phyloP scores from a whole-genome alignment of 2,113 vertebrate species.

The Ceyx margarethae region DNA sequence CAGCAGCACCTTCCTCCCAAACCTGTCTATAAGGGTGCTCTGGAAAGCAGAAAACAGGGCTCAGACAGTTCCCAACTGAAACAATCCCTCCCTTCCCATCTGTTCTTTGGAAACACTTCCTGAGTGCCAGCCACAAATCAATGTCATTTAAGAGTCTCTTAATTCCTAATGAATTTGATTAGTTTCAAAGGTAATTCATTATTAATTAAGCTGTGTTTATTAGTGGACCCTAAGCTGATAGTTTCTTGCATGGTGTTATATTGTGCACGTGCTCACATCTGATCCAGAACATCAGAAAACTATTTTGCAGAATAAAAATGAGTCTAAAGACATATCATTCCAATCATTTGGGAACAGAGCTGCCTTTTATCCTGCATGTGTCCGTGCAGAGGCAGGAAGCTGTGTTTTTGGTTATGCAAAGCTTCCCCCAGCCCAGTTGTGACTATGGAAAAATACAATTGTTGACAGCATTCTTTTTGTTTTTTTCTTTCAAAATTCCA shows the following conservation, averaged over 20 bases:
- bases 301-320: not conserved
- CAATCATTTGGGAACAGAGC: not conserved
- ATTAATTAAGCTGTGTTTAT: not conserved
- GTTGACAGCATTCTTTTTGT: not conserved
- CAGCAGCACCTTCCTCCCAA: conserved; percentile 78
- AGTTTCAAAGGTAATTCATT: not conserved
- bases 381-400: not conserved
- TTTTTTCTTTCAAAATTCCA: not conserved
- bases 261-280: not conserved
- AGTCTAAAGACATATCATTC: not conserved
- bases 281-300: not conserved
- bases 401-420: not conserved
- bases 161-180: not conserved
- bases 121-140: not conserved
- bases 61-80: not conserved
- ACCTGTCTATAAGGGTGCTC: conserved; percentile 79
- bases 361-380: not conserved
- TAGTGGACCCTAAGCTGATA: not conserved
- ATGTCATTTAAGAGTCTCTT: not conserved
- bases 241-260: not conserved
- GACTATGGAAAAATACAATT: not conserved
- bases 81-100: not conserved
- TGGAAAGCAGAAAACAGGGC: not conserved
- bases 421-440: not conserved
- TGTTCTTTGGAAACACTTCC: not conserved